Conservation (phyloP, 1,140 invertebrate genomes). For the Teleopsis dalmanni region DNA sequence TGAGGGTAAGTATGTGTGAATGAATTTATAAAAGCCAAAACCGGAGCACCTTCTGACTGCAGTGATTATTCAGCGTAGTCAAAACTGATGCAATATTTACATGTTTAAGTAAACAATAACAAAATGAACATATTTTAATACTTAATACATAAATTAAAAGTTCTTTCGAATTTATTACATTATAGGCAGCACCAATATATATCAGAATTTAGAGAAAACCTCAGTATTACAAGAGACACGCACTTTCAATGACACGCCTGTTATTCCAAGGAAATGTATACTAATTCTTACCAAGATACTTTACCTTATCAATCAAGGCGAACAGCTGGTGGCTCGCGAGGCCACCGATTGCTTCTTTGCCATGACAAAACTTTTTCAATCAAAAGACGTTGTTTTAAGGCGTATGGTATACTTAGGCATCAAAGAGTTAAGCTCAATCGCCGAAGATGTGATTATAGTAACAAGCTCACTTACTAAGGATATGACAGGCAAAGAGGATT, state of each 20-base stretch:
- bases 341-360: conserved; percentile 99
- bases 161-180: neutral
- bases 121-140: neutral
- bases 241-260: conserved; percentile 94
- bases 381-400: conserved; percentile 87
- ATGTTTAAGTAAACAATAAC: neutral
- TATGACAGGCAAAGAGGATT: conserved; percentile 96
- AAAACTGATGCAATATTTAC: neutral
- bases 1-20: conserved; percentile 51
- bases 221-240: conserved; percentile 93
- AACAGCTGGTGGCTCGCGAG: conserved; percentile 83
- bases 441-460: conserved; percentile 99
- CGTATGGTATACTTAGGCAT: conserved; percentile 96
- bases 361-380: conserved; percentile 98
- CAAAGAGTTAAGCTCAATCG: conserved; percentile 89
- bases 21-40: neutral
- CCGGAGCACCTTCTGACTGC: neutral
- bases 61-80: neutral
- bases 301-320: conserved; percentile 92
- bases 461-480: conserved; percentile 97
- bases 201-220: conserved; percentile 91
- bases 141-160: neutral
- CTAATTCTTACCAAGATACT: conserved; percentile 94
- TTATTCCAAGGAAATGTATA: conserved; percentile 94
- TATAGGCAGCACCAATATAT: conserved; percentile 71